phyloP scores from a whole-genome alignment of 1,140 invertebrate species.

The Drosophila kepulauana region DNA sequence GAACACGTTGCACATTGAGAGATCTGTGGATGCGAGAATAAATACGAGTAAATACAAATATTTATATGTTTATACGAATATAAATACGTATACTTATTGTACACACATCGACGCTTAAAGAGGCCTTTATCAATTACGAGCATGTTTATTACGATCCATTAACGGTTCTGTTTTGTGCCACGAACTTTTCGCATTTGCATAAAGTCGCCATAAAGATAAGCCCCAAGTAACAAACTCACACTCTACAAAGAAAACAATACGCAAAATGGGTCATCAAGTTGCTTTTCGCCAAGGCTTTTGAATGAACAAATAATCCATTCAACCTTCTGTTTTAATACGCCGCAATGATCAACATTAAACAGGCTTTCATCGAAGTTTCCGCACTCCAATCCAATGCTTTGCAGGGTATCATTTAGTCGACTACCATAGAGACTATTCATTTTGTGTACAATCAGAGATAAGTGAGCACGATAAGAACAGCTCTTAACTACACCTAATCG shows the following conservation, averaged over 20 bases:
- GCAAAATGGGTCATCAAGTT: constrained; percentile 23
- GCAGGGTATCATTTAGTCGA: constrained; percentile 2
- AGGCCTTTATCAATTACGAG: constrained; percentile 20
- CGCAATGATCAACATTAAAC: not conserved
- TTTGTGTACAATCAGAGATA: constrained; percentile 8
- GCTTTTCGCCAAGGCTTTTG: not conserved
- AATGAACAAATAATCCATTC: not conserved
- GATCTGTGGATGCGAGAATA: constrained; percentile 1
- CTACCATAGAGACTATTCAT: not conserved
- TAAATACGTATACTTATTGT: constrained; percentile 6
- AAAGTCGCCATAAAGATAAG: constrained; percentile 24
- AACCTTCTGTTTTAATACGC: not conserved
- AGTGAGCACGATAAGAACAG: constrained; percentile 3
- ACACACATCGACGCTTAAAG: not conserved
- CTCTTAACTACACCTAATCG: constrained; percentile 13
- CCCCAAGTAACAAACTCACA: not conserved
- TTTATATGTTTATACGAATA: constrained; percentile 14
- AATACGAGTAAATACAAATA: constrained; percentile 15
- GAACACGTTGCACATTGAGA: constrained; percentile 10
- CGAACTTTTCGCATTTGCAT: constrained; percentile 10
- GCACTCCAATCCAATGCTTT: not conserved
- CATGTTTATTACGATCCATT: constrained; percentile 17
- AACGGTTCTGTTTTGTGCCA: constrained; percentile 14
- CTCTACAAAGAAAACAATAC: not conserved
- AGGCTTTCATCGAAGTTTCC: too few relatives aligned